Percentiles rank a stretch among this genome's conserved stretches.
Evolutionary conservation across 2,888 invertebrate species (phyloP).

Genomic region (Synanthedon vespiformis): DNA sequence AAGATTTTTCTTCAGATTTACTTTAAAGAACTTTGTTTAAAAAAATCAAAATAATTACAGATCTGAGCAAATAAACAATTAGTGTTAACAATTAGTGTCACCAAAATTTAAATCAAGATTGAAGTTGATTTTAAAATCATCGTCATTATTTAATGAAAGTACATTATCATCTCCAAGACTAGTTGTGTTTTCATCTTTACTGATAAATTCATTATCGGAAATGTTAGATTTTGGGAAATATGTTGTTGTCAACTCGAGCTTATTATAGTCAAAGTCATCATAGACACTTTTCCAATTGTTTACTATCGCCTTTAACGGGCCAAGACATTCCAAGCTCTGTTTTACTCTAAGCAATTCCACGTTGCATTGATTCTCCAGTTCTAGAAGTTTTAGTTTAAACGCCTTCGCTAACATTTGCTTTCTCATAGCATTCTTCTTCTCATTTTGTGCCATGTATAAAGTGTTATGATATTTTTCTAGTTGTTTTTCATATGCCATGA

Average conservation of each 20-base stretch:
- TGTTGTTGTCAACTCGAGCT: conserved; percentile 42
- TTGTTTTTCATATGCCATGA: conserved; percentile 59
- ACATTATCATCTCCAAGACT: too few relatives aligned
- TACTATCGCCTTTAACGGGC: conserved; percentile 51
- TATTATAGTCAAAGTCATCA: conserved; percentile 36
- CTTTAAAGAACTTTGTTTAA: too few relatives aligned
- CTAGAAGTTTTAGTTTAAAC: conserved; percentile 49
- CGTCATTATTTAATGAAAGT: too few relatives aligned
- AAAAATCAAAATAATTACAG: too few relatives aligned
- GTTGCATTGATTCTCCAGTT: conserved; percentile 63
- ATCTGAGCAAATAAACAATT: too few relatives aligned
- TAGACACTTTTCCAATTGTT: conserved; percentile 43
- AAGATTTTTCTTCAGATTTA: too few relatives aligned
- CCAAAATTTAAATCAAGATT: too few relatives aligned
- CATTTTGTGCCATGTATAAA: conserved; percentile 52
- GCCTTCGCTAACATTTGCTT: conserved; percentile 62
- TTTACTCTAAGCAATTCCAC: conserved; percentile 55
- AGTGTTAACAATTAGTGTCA: too few relatives aligned
- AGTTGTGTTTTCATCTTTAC: too few relatives aligned
- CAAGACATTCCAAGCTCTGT: conserved; percentile 56
- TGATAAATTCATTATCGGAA: too few relatives aligned
- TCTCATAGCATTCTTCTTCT: conserved; percentile 57
- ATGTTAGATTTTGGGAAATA: conserved; percentile 27
- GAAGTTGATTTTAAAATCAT: too few relatives aligned
- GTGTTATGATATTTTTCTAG: conserved; percentile 57